Evolutionary conservation across 2,797 vertebrate genomes (phyloP).

Genomic region (Chloroceryle inda): DNA sequence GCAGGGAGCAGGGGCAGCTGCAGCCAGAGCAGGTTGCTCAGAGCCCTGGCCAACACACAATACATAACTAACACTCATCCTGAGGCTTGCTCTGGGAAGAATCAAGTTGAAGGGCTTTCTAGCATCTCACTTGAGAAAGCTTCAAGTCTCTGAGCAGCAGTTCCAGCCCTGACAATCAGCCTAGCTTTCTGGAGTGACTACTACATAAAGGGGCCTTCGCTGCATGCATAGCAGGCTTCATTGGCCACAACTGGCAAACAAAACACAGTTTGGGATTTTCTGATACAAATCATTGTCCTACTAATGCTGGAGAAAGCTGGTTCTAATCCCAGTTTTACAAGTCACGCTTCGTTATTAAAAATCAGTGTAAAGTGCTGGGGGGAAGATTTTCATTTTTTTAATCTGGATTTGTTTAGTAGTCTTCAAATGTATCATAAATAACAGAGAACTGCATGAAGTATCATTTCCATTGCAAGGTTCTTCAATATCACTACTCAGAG

Average conservation of each 20-base stretch:
- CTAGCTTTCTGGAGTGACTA: not conserved
- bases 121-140: not conserved
- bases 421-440: not conserved
- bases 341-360: not conserved
- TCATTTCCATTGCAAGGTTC: not conserved
- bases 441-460: not conserved
- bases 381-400: not conserved
- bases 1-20: too few relatives aligned
- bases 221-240: not conserved
- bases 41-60: not conserved
- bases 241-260: not conserved
- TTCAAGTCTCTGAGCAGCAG: not conserved
- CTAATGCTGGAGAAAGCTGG: not conserved
- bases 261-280: not conserved
- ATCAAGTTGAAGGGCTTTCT: not conserved
- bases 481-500: not conserved
- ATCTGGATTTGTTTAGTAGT: not conserved
- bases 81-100: not conserved
- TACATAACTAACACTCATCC: not conserved
- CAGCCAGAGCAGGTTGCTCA: too few relatives aligned
- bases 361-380: not conserved
- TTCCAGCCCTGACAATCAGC: not conserved
- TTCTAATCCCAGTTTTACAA: not conserved
- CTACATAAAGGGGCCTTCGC: not conserved
- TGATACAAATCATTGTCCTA: not conserved